These are phyloP conservation scores for Zeuzera pyrina DNA, from an alignment of 2,888 invertebrate species.

Conservation along the genomic window DNA sequence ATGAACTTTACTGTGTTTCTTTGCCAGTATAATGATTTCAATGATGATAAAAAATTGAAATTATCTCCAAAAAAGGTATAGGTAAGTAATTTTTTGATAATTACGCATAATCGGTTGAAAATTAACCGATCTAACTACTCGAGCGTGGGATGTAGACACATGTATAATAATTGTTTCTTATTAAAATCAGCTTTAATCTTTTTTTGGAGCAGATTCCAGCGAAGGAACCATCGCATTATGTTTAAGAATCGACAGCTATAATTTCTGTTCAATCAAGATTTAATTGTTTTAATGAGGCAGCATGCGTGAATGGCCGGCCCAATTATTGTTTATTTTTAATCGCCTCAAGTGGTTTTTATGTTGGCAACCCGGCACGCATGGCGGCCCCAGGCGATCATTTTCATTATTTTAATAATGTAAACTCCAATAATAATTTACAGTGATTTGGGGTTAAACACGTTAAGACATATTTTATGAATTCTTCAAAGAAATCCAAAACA, in stretches of 20 bases:
- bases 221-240: slow-evolving; percentile 66
- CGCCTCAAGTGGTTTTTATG: slow-evolving; percentile 71
- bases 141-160: slow-evolving; percentile 56
- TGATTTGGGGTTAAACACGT: slow-evolving; percentile 72
- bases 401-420: slow-evolving; percentile 74
- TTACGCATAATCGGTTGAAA: slow-evolving; percentile 58
- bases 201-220: slow-evolving; percentile 65
- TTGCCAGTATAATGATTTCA: neutral
- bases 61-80: slow-evolving; percentile 55
- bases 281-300: slow-evolving; percentile 73
- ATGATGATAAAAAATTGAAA: slow-evolving; percentile 42
- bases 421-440: slow-evolving; percentile 73
- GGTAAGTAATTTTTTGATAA: slow-evolving; percentile 71
- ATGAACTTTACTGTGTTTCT: no score
- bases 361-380: slow-evolving; percentile 68
- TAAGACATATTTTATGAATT: slow-evolving; percentile 68
- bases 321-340: slow-evolving; percentile 75
- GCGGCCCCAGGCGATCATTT: slow-evolving; percentile 67
- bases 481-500: slow-evolving; percentile 41
- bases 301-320: slow-evolving; percentile 72
- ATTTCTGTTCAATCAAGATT: slow-evolving; percentile 74
- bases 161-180: slow-evolving; percentile 69
- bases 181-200: slow-evolving; percentile 72
- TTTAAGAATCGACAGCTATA: slow-evolving; percentile 73
- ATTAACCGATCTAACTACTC: slow-evolving; percentile 57